These are phyloP conservation scores for Arion vulgaris DNA, from an alignment of 1,140 invertebrate genomes.

Conservation along the genomic window DNA sequence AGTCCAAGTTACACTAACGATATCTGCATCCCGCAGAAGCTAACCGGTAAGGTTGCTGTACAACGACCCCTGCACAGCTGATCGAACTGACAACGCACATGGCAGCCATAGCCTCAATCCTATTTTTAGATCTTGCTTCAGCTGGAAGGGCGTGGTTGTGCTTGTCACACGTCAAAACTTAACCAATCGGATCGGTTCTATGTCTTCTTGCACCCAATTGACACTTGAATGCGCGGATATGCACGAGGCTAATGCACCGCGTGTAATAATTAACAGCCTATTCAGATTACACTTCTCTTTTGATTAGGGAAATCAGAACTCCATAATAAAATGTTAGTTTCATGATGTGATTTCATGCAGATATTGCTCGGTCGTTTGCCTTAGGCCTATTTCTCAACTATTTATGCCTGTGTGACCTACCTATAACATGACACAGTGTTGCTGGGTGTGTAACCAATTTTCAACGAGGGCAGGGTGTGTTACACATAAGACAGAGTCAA, in stretches of 20 bases:
- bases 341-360: too few relatives aligned
- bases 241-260: neutral
- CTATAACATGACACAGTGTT: too few relatives aligned
- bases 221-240: neutral
- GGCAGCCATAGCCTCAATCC: neutral
- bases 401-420: too few relatives aligned
- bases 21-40: too few relatives aligned
- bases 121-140: neutral
- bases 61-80: neutral
- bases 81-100: neutral
- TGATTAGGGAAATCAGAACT: too few relatives aligned
- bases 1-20: too few relatives aligned
- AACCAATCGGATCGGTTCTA: neutral
- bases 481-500: too few relatives aligned
- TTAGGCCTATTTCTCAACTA: too few relatives aligned
- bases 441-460: too few relatives aligned
- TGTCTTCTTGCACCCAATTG: neutral
- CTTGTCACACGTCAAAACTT: neutral
- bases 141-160: neutral
- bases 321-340: too few relatives aligned
- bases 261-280: neutral
- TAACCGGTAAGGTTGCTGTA: neutral
- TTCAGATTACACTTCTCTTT: neutral
- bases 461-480: too few relatives aligned
- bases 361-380: too few relatives aligned